These are phyloP conservation scores for Drosophila paranaensis DNA, from an alignment of 2,888 invertebrate species.

Conservation along the genomic window DNA sequence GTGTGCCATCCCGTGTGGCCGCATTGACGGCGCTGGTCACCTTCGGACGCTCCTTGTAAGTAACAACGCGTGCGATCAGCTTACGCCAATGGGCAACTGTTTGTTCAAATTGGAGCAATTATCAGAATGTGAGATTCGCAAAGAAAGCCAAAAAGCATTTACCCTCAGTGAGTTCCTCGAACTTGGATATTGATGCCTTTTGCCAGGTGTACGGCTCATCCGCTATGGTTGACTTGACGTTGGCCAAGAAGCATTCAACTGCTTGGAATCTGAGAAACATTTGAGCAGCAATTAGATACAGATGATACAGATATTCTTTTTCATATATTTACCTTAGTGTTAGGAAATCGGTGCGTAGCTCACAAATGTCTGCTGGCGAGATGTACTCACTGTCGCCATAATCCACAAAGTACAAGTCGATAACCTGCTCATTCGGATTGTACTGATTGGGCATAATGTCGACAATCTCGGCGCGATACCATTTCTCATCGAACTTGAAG, in stretches of 20 bases:
- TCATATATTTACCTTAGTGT: slow-evolving; percentile 80
- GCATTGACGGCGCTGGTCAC: slow-evolving; percentile 50
- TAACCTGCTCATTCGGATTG: slow-evolving; percentile 87
- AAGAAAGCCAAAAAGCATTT: neutral
- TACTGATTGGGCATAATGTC: slow-evolving; percentile 88
- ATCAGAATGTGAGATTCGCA: neutral
- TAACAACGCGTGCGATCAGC: slow-evolving; percentile 90
- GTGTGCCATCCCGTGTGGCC: slow-evolving; percentile 87
- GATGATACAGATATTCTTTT: neutral
- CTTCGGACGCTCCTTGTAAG: slow-evolving; percentile 88
- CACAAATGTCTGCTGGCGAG: slow-evolving; percentile 88
- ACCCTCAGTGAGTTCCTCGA: slow-evolving; percentile 90
- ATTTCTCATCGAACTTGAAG: slow-evolving; percentile 92
- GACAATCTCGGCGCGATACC: slow-evolving; percentile 89
- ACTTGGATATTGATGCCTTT: slow-evolving; percentile 87
- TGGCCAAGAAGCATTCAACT: slow-evolving; percentile 93
- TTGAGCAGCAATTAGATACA: neutral
- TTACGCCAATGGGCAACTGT: slow-evolving; percentile 92
- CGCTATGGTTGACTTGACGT: slow-evolving; percentile 87
- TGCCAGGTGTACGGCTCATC: slow-evolving; percentile 87
- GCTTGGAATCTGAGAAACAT: slow-evolving; percentile 87
- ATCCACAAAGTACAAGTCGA: slow-evolving; percentile 93
- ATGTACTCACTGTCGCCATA: slow-evolving; percentile 93
- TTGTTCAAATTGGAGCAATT: slow-evolving; percentile 35
- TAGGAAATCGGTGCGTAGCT: slow-evolving; percentile 89